These are phyloP conservation scores for Anguilla rostrata DNA, from an alignment of 2,113 vertebrate genomes.

Conservation along the genomic window DNA sequence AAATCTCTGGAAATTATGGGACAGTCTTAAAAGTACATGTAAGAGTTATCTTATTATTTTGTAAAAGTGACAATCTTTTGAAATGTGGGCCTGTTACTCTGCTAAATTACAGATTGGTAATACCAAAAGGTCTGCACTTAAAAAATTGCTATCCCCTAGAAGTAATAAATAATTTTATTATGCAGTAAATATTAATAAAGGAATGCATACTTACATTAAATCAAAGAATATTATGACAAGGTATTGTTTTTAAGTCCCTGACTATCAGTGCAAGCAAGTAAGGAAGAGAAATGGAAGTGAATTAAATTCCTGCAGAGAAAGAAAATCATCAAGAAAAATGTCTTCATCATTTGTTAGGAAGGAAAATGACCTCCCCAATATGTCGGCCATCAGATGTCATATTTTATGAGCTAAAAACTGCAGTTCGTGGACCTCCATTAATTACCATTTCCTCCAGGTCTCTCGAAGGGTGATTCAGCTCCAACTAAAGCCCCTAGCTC, in stretches of 20 bases:
- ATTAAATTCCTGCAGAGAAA: background rate
- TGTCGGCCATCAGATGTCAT: background rate
- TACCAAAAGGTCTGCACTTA: too few relatives aligned
- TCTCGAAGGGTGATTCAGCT: background rate
- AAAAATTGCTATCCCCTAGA: too few relatives aligned
- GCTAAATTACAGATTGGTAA: too few relatives aligned
- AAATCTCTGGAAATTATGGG: background rate
- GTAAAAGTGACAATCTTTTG: background rate
- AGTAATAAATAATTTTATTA: background rate
- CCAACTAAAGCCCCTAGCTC: background rate
- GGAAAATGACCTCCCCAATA: conserved; percentile 4
- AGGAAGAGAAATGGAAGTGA: background rate
- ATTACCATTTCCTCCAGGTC: background rate
- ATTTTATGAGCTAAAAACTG: background rate
- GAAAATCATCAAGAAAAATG: background rate
- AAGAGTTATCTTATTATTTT: background rate
- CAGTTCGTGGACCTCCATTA: background rate
- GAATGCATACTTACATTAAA: background rate
- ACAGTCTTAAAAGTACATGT: background rate
- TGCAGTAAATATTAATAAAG: background rate
- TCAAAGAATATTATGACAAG: background rate
- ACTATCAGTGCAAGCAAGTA: background rate
- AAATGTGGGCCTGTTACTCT: background rate
- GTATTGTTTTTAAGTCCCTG: background rate
- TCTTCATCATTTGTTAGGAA: background rate